A percentile compares a stretch with the other conserved stretches of the same genome.
phyloP scores from a whole-genome alignment of 2,888 invertebrate genomes.

The Hirtodrosophila alboralis region DNA sequence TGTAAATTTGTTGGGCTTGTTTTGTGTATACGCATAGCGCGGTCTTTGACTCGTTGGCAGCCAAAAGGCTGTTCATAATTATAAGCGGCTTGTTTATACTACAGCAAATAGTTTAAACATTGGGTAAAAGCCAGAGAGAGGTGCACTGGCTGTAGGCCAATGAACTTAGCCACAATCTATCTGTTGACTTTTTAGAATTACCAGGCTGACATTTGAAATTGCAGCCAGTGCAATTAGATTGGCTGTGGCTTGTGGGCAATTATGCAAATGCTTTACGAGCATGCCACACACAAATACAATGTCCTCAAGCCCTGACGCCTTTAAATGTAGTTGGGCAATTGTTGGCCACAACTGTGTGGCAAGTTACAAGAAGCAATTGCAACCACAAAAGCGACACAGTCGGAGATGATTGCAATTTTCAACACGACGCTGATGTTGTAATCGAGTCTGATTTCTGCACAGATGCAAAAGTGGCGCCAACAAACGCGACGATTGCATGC shows the following conservation, averaged over 20 bases:
- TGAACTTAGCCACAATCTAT: conserved; percentile 28
- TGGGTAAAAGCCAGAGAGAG: conserved; percentile 30
- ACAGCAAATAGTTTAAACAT: conserved; percentile 58
- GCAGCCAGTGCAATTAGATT: conserved; percentile 43
- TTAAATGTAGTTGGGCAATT: conserved; percentile 42
- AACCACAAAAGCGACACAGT: conserved; percentile 10
- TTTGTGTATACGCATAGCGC: conserved; percentile 21
- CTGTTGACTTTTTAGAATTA: conserved; percentile 37
- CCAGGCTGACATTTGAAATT: conserved; percentile 47
- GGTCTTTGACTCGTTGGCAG: conserved; percentile 50
- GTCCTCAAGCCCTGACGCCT: conserved; percentile 20
- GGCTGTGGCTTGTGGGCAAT: conserved; percentile 36
- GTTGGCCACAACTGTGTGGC: conserved; percentile 29
- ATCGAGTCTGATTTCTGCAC: conserved; percentile 41
- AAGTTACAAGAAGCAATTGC: conserved; percentile 10
- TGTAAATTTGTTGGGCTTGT: conserved; percentile 35
- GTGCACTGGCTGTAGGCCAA: conserved; percentile 23
- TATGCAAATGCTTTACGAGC: conserved; percentile 40
- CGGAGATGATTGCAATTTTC: conserved; percentile 31
- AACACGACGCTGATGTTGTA: conserved; percentile 41
- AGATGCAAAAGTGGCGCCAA: conserved; percentile 17
- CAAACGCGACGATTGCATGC: conserved; percentile 47
- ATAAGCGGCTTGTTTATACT: conserved; percentile 58
- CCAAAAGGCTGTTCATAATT: conserved; percentile 52
- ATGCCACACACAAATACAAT: conserved; percentile 25